Conservation (phyloP, 2,113 vertebrate genomes). For the Eidolon helvum region DNA sequence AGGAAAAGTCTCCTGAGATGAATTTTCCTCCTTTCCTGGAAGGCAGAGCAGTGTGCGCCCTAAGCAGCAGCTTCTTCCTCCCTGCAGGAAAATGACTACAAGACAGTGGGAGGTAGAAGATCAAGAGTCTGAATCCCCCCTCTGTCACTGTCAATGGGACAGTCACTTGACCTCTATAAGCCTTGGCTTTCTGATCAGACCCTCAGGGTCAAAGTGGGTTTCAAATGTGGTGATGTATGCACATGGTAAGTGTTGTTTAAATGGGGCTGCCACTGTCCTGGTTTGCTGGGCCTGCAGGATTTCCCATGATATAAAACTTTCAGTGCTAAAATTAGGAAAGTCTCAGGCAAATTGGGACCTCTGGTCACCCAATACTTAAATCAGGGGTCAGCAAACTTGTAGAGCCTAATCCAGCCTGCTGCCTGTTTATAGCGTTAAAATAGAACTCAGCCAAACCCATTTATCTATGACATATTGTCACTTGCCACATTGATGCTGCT, state of each 20-base stretch:
- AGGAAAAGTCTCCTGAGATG: background rate
- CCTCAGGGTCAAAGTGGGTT: fast-evolving
- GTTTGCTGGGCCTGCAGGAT: background rate
- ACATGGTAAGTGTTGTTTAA: too few species aligned
- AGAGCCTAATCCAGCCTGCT: background rate
- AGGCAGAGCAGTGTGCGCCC: background rate
- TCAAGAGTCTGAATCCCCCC: background rate
- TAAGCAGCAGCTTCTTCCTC: background rate
- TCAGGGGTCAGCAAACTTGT: background rate
- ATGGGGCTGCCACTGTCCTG: background rate
- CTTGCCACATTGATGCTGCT: fast-evolving
- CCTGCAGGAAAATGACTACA: background rate
- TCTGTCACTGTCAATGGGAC: background rate
- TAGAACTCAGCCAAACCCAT: background rate
- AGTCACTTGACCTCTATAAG: background rate
- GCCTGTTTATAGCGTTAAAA: background rate
- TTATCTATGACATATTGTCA: fast-evolving
- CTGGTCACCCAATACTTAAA: background rate
- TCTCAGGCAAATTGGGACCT: too few species aligned
- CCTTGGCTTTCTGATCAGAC: background rate
- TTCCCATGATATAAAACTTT: background rate
- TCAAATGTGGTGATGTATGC: fast-evolving
- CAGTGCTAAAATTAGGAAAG: background rate
- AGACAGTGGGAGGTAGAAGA: background rate
- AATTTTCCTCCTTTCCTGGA: background rate